phyloP scores from a whole-genome alignment of 2,797 vertebrate genomes.

The Aselliscus stoliczkanus region DNA sequence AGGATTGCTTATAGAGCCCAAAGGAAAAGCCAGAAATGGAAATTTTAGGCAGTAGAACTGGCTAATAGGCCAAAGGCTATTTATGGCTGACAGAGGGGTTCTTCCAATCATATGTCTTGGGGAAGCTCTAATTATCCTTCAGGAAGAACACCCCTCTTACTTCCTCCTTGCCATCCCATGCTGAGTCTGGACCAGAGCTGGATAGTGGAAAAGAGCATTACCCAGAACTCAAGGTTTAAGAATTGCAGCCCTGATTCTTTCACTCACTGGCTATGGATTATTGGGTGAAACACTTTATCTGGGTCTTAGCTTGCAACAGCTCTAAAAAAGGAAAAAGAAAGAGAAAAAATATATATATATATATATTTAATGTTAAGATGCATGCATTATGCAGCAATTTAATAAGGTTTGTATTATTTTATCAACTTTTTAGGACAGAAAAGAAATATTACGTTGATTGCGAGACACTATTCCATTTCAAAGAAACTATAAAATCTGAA shows the following conservation, averaged over 20 bases:
- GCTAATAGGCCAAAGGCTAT: background rate
- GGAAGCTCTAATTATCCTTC: background rate
- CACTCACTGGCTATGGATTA: background rate
- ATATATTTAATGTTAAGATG: background rate
- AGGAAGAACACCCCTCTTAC: background rate
- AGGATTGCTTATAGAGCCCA: background rate
- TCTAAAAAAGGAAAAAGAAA: too few species aligned
- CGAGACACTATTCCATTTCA: background rate
- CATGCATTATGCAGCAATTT: background rate
- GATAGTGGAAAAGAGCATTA: background rate
- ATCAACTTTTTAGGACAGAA: conserved; percentile 1
- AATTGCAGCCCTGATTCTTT: background rate
- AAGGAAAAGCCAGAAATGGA: background rate
- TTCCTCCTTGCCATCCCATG: too few species aligned
- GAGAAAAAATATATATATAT: too few species aligned
- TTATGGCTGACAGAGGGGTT: background rate
- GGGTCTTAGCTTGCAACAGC: background rate
- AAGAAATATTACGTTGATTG: background rate
- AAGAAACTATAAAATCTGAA: conserved; percentile 15
- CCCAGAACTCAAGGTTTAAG: background rate
- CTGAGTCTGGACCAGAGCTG: background rate
- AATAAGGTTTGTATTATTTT: background rate
- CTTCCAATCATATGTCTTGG: background rate
- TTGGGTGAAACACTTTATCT: background rate
- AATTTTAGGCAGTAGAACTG: background rate